phyloP scores from a whole-genome alignment of 2,113 vertebrate species.

The Microcebus murinus region DNA sequence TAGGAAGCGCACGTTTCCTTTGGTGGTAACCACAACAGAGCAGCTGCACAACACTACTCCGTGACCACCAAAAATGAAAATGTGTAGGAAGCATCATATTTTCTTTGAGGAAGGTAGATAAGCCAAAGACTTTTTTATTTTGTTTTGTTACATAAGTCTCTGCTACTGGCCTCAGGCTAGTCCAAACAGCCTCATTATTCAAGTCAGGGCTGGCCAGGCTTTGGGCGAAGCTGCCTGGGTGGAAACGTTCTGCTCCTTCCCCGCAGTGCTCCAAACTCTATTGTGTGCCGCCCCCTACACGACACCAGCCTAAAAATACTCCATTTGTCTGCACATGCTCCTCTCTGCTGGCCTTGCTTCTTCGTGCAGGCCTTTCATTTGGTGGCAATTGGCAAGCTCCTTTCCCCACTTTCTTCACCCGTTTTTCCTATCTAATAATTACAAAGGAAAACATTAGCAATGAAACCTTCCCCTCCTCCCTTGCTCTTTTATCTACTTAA shows the following conservation, averaged over 20 bases:
- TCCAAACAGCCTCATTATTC: conserved; percentile 54
- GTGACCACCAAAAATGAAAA: neutral
- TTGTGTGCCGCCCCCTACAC: neutral
- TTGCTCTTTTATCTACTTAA: conserved; percentile 81
- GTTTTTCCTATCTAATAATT: conserved; percentile 67
- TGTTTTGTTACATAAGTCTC: conserved; percentile 51
- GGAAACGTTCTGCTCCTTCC: neutral
- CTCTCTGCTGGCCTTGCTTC: conserved; percentile 44
- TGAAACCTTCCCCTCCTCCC: conserved; percentile 43
- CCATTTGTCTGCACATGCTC: neutral
- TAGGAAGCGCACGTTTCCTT: conserved; percentile 24
- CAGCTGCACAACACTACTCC: neutral
- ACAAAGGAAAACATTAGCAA: conserved; percentile 70
- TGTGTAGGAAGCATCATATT: neutral
- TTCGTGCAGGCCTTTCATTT: conserved; percentile 42
- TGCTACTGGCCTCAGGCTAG: conserved; percentile 30
- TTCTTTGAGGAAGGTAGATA: conserved; percentile 34
- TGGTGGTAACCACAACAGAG: neutral
- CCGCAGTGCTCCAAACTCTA: neutral
- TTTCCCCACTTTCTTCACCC: conserved; percentile 18
- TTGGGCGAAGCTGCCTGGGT: neutral
- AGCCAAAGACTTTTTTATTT: conserved; percentile 11
- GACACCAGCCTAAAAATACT: neutral
- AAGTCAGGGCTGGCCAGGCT: conserved; percentile 1
- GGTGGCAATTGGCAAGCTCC: neutral